These are phyloP conservation scores for Eugnorisma glareosa DNA, from an alignment of 2,888 invertebrate species.

Conservation along the genomic window DNA sequence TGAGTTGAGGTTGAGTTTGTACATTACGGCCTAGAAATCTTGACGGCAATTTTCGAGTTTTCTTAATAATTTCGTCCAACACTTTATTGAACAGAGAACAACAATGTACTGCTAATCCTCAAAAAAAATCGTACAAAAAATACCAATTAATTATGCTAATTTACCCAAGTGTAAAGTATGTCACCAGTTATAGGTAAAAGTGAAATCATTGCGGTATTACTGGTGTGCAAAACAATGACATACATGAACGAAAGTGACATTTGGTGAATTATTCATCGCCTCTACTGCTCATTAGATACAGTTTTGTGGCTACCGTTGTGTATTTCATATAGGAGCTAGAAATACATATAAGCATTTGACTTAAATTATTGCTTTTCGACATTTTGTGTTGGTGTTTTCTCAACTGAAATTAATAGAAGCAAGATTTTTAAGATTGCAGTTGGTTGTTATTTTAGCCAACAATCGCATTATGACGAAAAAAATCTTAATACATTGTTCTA, in stretches of 20 bases:
- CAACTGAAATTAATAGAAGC: too few species aligned
- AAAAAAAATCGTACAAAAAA: background rate
- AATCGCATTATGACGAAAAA: too few species aligned
- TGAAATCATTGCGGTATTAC: slow-evolving; percentile 42
- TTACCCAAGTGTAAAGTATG: slow-evolving; percentile 17
- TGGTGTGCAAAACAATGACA: slow-evolving; percentile 42
- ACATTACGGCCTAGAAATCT: too few species aligned
- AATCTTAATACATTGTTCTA: too few species aligned
- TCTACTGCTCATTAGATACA: slow-evolving; percentile 16
- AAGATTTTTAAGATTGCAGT: background rate
- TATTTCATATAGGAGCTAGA: slow-evolving; percentile 8
- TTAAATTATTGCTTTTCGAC: background rate
- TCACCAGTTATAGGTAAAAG: slow-evolving; percentile 45
- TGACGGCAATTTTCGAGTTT: background rate
- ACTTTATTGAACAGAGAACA: background rate
- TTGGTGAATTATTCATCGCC: slow-evolving; percentile 59
- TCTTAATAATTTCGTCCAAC: background rate
- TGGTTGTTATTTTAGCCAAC: background rate
- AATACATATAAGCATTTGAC: background rate
- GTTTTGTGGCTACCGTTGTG: slow-evolving; percentile 2
- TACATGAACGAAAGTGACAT: slow-evolving; percentile 50
- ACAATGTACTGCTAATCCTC: background rate
- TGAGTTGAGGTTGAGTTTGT: too few species aligned
- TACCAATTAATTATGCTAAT: slow-evolving; percentile 8
- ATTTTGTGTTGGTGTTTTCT: background rate